phyloP scores from a whole-genome alignment of 2,797 vertebrate species.

The Gymnoscopelus microlampas region DNA sequence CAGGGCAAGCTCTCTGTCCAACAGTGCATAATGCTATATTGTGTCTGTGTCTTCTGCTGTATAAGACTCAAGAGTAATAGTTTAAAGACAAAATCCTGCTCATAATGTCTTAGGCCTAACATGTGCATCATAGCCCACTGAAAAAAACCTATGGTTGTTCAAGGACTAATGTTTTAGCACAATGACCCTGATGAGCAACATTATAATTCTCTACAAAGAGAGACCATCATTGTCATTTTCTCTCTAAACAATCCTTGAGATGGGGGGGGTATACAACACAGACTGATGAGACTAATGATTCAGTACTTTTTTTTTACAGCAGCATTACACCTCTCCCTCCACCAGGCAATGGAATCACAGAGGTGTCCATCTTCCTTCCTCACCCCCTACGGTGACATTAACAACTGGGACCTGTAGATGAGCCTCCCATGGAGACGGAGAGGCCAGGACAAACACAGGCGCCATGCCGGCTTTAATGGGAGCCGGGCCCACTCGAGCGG shows the following conservation, averaged over 20 bases:
- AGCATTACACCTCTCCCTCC: constrained; percentile 55
- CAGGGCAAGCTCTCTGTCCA: constrained; percentile 14
- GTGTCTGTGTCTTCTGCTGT: constrained; percentile 6
- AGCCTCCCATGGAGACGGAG: constrained; percentile 63
- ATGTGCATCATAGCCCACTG: constrained; percentile 11
- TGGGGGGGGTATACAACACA: constrained; percentile 64
- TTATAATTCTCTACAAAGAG: constrained; percentile 42
- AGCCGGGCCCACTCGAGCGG: constrained; percentile 64
- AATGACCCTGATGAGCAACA: constrained; percentile 47
- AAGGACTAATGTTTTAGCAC: constrained; percentile 39
- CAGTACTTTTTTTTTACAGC: constrained; percentile 67
- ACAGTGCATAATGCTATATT: neutral
- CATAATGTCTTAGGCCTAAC: neutral
- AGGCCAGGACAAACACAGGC: constrained; percentile 72
- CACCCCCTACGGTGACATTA: constrained; percentile 71
- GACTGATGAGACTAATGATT: constrained; percentile 77
- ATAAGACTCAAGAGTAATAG: neutral
- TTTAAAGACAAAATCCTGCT: constrained; percentile 1
- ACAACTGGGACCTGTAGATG: constrained; percentile 56
- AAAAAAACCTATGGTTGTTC: constrained; percentile 1
- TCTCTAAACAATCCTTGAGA: constrained; percentile 58
- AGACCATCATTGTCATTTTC: constrained; percentile 29
- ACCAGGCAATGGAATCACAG: constrained; percentile 56
- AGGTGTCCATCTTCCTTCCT: constrained; percentile 61
- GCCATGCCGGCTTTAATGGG: constrained; percentile 67